Conservation (phyloP, 1,140 invertebrate genomes). For the Riptortus pedestris region DNA sequence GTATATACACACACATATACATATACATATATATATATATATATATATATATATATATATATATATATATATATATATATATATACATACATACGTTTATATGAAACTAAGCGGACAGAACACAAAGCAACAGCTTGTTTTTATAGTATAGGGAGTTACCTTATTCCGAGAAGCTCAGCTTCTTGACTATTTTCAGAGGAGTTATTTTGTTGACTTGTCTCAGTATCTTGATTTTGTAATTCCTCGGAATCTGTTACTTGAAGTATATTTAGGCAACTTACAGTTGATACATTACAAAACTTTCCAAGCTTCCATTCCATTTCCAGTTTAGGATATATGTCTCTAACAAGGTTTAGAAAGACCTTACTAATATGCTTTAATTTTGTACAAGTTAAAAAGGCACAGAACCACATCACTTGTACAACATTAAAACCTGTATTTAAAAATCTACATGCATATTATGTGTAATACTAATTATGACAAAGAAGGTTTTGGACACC, state of each 20-base stretch:
- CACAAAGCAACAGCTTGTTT: conserved; percentile 4
- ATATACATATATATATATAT: not conserved
- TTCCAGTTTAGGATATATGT: conserved; percentile 57
- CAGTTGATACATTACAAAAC: conserved; percentile 49
- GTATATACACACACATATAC: not conserved
- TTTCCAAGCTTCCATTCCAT: conserved; percentile 53
- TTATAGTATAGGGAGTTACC: not conserved
- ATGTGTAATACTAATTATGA: too few species aligned
- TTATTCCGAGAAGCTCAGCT: not conserved
- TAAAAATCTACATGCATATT: too few species aligned
- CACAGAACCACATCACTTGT: too few species aligned
- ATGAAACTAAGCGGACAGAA: conserved; percentile 3
- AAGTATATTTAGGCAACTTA: conserved; percentile 31
- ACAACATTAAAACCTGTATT: too few species aligned
- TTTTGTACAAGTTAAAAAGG: not conserved
- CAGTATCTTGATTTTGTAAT: conserved; percentile 1
- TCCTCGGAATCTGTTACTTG: not conserved
- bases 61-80: not conserved
- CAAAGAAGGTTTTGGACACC: too few species aligned
- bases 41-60: not conserved
- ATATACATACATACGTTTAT: not conserved
- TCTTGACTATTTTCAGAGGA: conserved; percentile 5
- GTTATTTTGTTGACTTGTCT: conserved; percentile 13
- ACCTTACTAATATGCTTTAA: not conserved
- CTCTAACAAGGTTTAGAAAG: conserved; percentile 37